A percentile compares a stretch with the other conserved stretches of the same genome.
These are phyloP conservation scores for Tauraco hartlaubi DNA, from an alignment of 2,797 vertebrate genomes.

Conservation along the genomic window DNA sequence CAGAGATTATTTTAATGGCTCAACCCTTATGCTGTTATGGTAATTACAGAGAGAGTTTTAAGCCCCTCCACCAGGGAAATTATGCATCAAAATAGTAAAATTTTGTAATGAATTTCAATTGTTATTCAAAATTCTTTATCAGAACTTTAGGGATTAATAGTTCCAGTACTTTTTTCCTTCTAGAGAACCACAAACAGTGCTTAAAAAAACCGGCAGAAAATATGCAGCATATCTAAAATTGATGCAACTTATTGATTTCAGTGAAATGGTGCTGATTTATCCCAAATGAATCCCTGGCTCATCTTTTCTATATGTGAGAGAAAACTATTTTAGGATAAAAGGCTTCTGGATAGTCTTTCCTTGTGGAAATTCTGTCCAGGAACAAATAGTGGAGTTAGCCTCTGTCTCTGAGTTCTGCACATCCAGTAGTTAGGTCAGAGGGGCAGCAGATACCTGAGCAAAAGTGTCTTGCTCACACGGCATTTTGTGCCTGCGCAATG, in stretches of 20 bases:
- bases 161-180: not conserved
- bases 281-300: not conserved
- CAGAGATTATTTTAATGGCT: conserved; percentile 79
- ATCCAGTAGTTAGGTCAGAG: not conserved
- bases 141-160: conserved; percentile 44
- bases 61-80: conserved; percentile 63
- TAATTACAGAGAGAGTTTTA: conserved; percentile 75
- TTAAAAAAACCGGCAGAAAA: not conserved
- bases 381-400: not conserved
- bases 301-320: not conserved
- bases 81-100: conserved; percentile 56
- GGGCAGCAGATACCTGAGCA: not conserved
- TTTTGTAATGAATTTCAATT: conserved; percentile 51
- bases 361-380: not conserved
- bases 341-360: not conserved
- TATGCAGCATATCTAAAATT: not conserved
- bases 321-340: not conserved
- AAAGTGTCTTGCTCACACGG: rapidly evolving
- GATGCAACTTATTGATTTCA: not conserved
- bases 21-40: conserved; percentile 59
- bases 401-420: not conserved
- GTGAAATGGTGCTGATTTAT: not conserved
- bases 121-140: conserved; percentile 40
- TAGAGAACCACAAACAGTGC: not conserved
- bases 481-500: not conserved